Percentiles rank a stretch among this genome's conserved stretches.
Evolutionary conservation across 1,140 invertebrate genomes (phyloP).

Genomic region (Penaeus indicus): DNA sequence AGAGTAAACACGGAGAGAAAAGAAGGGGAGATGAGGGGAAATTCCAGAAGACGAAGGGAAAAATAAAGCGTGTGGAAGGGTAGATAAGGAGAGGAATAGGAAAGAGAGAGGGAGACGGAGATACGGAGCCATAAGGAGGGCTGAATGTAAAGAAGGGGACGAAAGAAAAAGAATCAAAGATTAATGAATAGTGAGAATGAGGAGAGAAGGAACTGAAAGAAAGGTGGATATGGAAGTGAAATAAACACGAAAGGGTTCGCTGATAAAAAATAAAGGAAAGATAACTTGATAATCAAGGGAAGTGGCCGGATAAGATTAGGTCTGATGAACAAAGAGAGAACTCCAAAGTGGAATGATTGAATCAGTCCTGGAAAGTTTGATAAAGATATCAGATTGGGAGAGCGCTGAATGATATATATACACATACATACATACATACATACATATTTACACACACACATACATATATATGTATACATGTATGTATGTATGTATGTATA

Average conservation of each 20-base stretch:
- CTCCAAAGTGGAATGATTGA: too few relatives aligned
- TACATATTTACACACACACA: too few relatives aligned
- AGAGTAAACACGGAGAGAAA: background rate
- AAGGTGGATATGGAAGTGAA: background rate
- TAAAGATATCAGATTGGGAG: too few relatives aligned
- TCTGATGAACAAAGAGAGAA: too few relatives aligned
- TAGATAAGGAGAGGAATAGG: background rate
- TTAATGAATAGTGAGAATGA: background rate
- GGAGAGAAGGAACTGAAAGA: background rate
- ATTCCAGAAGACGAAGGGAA: background rate
- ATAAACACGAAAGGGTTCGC: background rate
- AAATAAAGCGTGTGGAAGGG: background rate
- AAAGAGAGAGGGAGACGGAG: background rate
- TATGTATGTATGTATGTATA: too few relatives aligned
- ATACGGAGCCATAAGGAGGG: too few relatives aligned
- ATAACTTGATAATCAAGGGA: background rate
- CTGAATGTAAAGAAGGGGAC: too few relatives aligned
- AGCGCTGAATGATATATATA: too few relatives aligned
- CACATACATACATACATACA: too few relatives aligned
- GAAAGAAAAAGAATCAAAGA: background rate
- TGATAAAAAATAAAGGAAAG: background rate
- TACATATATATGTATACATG: too few relatives aligned
- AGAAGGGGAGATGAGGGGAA: too few relatives aligned
- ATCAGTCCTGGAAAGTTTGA: too few relatives aligned
- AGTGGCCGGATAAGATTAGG: background rate